Percentiles rank a stretch among this genome's conserved stretches.
These are phyloP conservation scores for Trachemys scripta DNA, from an alignment of 2,113 vertebrate genomes.

Conservation along the genomic window DNA sequence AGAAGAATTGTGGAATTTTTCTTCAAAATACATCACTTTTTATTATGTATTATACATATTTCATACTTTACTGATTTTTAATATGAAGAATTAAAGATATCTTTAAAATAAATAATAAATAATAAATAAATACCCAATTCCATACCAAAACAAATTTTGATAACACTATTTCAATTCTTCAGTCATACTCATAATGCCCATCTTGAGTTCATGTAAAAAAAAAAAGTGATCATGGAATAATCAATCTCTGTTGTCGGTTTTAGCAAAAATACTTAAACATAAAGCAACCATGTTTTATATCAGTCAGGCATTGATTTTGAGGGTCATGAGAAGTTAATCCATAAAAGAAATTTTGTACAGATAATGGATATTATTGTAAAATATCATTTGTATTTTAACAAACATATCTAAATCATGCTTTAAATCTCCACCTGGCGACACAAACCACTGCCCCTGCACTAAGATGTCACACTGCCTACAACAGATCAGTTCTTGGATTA, in stretches of 20 bases:
- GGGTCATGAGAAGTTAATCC: neutral
- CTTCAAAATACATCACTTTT: neutral
- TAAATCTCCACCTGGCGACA: neutral
- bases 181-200: neutral
- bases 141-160: neutral
- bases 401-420: neutral
- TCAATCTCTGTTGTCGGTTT: neutral
- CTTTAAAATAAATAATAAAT: neutral
- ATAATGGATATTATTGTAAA: neutral
- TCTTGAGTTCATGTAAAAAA: no score
- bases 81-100: neutral
- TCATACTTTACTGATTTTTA: neutral
- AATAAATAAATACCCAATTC: neutral
- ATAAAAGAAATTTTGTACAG: neutral
- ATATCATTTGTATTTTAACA: neutral
- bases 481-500: neutral
- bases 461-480: neutral
- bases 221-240: neutral
- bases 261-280: neutral
- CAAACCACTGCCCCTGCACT: neutral
- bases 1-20: neutral
- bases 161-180: neutral
- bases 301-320: neutral
- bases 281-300: neutral
- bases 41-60: neutral